These are phyloP conservation scores for Cuniculus paca DNA, from an alignment of 2,797 vertebrate genomes.

Conservation along the genomic window DNA sequence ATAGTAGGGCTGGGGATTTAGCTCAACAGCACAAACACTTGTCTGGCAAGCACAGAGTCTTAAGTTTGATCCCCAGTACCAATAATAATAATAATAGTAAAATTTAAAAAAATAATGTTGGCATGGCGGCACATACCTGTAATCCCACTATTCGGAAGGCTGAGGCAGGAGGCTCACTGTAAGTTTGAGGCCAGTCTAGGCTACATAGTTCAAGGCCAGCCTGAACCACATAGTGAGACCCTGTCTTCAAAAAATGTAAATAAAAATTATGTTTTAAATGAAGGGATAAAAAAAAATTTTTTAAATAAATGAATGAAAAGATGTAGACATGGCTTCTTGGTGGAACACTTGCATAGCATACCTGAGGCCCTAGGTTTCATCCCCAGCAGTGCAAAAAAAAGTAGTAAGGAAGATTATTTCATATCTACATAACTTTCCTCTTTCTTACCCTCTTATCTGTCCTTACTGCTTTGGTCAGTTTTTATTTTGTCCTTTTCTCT, in stretches of 20 bases:
- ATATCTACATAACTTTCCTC: not conserved
- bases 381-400: not conserved
- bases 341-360: not conserved
- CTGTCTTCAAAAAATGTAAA: not conserved
- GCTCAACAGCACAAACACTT: too few relatives aligned
- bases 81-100: not conserved
- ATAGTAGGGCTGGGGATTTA: too few relatives aligned
- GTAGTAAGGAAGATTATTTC: not conserved
- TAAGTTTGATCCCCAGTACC: too few relatives aligned
- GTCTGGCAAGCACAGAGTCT: too few relatives aligned
- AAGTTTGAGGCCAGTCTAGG: not conserved
- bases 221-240: not conserved
- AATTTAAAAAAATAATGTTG: not conserved
- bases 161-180: not conserved
- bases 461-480: not conserved
- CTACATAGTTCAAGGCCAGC: too few relatives aligned
- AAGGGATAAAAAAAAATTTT: not conserved
- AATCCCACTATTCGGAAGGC: not conserved
- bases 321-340: not conserved
- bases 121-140: not conserved
- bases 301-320: not conserved
- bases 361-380: not conserved
- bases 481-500: slow-evolving; percentile 1
- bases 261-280: not conserved
- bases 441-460: not conserved